phyloP scores from a whole-genome alignment of 2,797 vertebrate species.

The Notolabrus celidotus region DNA sequence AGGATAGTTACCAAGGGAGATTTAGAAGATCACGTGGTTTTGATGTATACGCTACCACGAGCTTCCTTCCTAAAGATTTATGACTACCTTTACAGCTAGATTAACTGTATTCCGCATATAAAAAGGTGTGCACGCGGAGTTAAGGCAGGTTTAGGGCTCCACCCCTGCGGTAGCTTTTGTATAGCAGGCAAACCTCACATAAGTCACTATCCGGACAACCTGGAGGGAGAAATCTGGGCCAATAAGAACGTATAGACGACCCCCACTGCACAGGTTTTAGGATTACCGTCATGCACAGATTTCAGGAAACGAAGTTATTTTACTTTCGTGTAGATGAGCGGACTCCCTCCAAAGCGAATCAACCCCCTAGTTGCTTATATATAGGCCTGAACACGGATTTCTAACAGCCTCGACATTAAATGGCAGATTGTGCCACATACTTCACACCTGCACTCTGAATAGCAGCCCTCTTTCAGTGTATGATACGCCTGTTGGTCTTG shows the following conservation, averaged over 20 bases:
- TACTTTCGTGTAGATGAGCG: conserved; percentile 90
- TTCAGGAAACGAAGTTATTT: conserved; percentile 91
- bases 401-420: conserved; percentile 97
- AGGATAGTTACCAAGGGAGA: conserved; percentile 56
- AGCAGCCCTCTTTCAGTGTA: conserved; percentile 92
- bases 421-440: conserved; percentile 92
- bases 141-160: conserved; percentile 56
- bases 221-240: conserved; percentile 17
- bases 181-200: conserved; percentile 49
- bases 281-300: conserved; percentile 84
- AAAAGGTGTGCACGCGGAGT: conserved; percentile 48
- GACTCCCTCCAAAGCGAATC: conserved; percentile 90
- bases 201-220: conserved; percentile 44
- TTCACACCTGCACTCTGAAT: conserved; percentile 99
- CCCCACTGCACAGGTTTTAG: conserved; percentile 45
- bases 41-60: conserved; percentile 58
- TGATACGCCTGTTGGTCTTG: conserved; percentile 98
- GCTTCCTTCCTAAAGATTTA: conserved; percentile 73
- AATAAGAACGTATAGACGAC: conserved; percentile 43
- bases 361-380: conserved; percentile 84
- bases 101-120: conserved; percentile 63
- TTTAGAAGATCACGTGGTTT: conserved; percentile 51
- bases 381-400: conserved; percentile 92
- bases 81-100: conserved; percentile 67
- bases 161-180: conserved; percentile 56